Evolutionary conservation across 2,888 invertebrate genomes (phyloP), one percentile per base, ranked within the genome.

Genomic region (Pristionchus mayeri): DNA sequence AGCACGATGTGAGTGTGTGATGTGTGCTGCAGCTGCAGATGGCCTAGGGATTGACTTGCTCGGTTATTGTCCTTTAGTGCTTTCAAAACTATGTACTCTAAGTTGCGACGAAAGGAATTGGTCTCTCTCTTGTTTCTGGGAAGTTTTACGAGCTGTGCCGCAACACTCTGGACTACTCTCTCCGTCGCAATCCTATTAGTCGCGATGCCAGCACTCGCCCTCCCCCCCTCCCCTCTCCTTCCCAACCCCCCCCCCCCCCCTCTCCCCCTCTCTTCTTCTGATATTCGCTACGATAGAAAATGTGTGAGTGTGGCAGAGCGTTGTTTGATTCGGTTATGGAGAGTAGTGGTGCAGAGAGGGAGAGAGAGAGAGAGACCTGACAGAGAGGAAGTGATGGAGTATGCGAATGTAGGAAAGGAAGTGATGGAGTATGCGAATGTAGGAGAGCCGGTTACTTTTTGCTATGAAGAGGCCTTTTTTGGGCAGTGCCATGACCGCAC

Each of bases 1-100:
- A 40, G 67, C 37, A 71, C n/a, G 67, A 71, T 71, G 67, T 71
- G 40, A 71, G 67, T n/a, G n/a, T n/a, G n/a, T n/a, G n/a, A n/a
- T n/a, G n/a, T n/a, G n/a, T n/a, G n/a, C n/a, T n/a, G n/a, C n/a
- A n/a, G n/a, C n/a, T n/a, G n/a, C n/a, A n/a, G n/a, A n/a, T n/a
- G n/a, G n/a, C n/a, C n/a, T n/a, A n/a, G n/a, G n/a, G n/a, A n/a
- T n/a, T n/a, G n/a, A n/a, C n/a, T n/a, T n/a, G n/a, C n/a, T n/a
- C n/a, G n/a, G n/a, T n/a, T n/a, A n/a, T n/a, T n/a, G n/a, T n/a
- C n/a, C n/a, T n/a, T n/a, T n/a, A n/a, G n/a, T n/a, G n/a, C n/a
- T n/a, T n/a, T n/a, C n/a, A n/a, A n/a, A n/a, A n/a, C n/a, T n/a
- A n/a, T n/a, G n/a, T n/a, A n/a, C n/a, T n/a, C n/a, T n/a, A n/a